phyloP scores from a whole-genome alignment of 2,888 invertebrate species.

The Tipula helvola region DNA sequence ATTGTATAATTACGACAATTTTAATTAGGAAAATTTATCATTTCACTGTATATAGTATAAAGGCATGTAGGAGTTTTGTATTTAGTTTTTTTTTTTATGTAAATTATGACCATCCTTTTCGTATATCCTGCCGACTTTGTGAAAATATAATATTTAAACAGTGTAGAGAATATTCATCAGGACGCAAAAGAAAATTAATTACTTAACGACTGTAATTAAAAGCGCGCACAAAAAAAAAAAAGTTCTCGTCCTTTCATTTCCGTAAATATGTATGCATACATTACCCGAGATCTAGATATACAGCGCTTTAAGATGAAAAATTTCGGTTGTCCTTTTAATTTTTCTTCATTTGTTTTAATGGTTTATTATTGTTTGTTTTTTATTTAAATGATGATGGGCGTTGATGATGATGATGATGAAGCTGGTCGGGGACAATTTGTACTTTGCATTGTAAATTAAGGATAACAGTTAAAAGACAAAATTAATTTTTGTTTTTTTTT shows the following conservation, averaged over 20 bases:
- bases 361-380: background rate
- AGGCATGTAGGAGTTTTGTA: background rate
- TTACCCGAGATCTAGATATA: no score
- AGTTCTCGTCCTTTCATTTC: no score
- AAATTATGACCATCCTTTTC: background rate
- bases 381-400: background rate
- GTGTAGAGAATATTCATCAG: background rate
- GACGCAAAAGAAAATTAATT: background rate
- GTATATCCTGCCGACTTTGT: background rate
- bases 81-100: background rate
- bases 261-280: background rate
- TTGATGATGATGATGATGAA: background rate
- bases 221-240: background rate
- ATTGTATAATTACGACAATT: conserved; percentile 23
- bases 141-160: background rate
- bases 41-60: background rate
- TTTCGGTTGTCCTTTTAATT: background rate
- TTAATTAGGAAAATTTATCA: background rate
- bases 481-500: background rate
- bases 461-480: background rate
- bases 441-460: background rate
- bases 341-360: background rate
- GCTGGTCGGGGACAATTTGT: background rate
- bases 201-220: background rate
- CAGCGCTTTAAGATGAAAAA: background rate